Evolutionary conservation across 2,888 invertebrate genomes (phyloP), one percentile per base, ranked within the genome.

Genomic region (Drosophila quasianomalipes): DNA sequence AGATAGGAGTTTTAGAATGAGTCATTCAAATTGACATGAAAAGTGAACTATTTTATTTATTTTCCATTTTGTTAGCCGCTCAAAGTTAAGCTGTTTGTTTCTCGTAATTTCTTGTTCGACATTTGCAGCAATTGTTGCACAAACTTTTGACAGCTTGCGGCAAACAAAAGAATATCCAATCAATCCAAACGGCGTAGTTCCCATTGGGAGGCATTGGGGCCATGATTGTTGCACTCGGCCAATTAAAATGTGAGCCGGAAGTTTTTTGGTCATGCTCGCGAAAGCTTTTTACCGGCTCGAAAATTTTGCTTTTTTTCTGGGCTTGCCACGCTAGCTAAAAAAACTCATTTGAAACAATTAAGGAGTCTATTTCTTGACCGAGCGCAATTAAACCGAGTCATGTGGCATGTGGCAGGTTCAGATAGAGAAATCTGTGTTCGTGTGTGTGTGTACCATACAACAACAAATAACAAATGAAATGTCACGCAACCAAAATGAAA

Each of bases 201-300:
- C 26, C 47, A 1, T 26, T 31, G 54, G 22, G n/a, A 3, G 7
- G 26, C 26, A 16, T 26, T n/a, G 54, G 16, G 19, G 3, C 5
- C n/a, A 22, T 12, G 35, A 3, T 19, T 14, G 28, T 30, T 53
- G 57, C 68, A 58, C 63, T 44, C 79, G 70, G 79, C 83, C 89
- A 86, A 86, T 86, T 86, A 90, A 90, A 81, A 90, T 86, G 88
- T 88, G 73, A 54, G 67, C 76, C 91, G 87, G 89, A 88, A 82
- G 82, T 82, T 87, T 78, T 9, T 76, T 74, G 90, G 87, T 80
- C 76, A 74, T 76, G 71, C 70, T 66, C 74, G 79, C 76, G 76
- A 83, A 83, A 81, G 72, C 81, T 68, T 68, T 74, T 72, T 66
- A 67, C 65, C 57, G 26, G 28, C 33, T 4, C 14, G 47, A 58